A percentile compares a stretch with the other conserved stretches of the same genome.
Evolutionary conservation across 2,888 invertebrate genomes (phyloP).

Genomic region (Abscondita cerata): DNA sequence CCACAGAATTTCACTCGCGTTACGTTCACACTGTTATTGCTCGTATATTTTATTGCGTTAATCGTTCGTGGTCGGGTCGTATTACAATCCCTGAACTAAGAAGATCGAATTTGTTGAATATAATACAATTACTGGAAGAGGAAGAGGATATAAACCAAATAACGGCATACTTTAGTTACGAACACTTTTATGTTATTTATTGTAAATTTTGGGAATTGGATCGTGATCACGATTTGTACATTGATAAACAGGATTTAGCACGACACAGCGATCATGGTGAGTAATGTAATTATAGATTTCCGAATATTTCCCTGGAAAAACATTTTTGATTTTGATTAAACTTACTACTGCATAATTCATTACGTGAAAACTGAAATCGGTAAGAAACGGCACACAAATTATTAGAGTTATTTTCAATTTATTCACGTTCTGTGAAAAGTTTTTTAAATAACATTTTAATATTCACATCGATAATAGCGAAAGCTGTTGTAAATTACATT

Average conservation of each 20-base stretch:
- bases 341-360: no score
- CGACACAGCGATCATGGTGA: conserved; percentile 95
- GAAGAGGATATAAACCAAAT: conserved; percentile 98
- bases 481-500: no score
- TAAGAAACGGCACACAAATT: no score
- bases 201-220: conserved; percentile 99
- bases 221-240: conserved; percentile 96
- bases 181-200: conserved; percentile 99
- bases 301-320: no score
- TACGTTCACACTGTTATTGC: conserved; percentile 99
- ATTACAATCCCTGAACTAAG: conserved; percentile 89
- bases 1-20: conserved; percentile 97
- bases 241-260: conserved; percentile 91
- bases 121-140: conserved; percentile 85
- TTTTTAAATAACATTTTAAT: no score
- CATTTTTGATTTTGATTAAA: no score
- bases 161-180: conserved; percentile 92
- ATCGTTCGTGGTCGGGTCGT: conserved; percentile 95
- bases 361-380: no score
- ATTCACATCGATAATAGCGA: no score
- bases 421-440: no score
- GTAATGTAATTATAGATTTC: conserved; percentile 38
- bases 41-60: conserved; percentile 96
- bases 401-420: no score
- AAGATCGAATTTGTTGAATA: conserved; percentile 86